Evolutionary conservation across 2,797 vertebrate genomes (phyloP).

Genomic region (Peromyscus aztecus): DNA sequence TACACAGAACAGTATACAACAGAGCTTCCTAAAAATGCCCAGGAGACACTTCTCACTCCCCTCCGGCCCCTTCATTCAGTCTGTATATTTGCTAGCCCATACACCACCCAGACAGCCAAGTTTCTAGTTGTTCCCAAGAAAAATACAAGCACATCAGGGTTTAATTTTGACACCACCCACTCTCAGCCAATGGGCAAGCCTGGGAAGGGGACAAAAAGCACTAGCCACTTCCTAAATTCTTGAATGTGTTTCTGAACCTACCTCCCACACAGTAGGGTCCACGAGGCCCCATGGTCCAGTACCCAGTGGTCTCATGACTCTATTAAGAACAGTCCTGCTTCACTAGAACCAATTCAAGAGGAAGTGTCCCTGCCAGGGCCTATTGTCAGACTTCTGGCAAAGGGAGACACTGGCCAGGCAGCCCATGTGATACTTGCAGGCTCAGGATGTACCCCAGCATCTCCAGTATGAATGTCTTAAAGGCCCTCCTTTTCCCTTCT

Average conservation of each 20-base stretch:
- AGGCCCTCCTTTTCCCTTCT: conserved; percentile 9
- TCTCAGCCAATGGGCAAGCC: conserved; percentile 46
- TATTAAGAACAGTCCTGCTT: conserved; percentile 22
- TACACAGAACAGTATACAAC: neutral
- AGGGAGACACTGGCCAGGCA: neutral
- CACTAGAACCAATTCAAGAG: conserved; percentile 13
- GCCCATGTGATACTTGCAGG: neutral
- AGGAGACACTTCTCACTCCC: neutral
- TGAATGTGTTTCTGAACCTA: conserved; percentile 50
- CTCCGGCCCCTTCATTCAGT: neutral
- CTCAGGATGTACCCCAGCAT: neutral
- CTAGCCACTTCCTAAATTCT: conserved; percentile 67
- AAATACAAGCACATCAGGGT: conserved; percentile 63
- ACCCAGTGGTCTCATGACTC: neutral
- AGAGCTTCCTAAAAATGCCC: conserved; percentile 37
- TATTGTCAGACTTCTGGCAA: neutral
- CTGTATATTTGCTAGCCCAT: conserved; percentile 15
- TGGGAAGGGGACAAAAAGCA: neutral
- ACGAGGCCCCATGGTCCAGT: neutral
- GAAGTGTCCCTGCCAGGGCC: neutral
- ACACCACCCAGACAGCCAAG: neutral
- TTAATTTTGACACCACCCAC: conserved; percentile 63
- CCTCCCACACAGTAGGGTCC: neutral
- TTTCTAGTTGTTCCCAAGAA: conserved; percentile 58
- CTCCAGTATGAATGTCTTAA: neutral